A percentile compares a stretch with the other conserved stretches of the same genome.
Conservation (phyloP, 30 jellyfish, hydroid and myxozoan genomes). For the Catostylus mosaicus region DNA sequence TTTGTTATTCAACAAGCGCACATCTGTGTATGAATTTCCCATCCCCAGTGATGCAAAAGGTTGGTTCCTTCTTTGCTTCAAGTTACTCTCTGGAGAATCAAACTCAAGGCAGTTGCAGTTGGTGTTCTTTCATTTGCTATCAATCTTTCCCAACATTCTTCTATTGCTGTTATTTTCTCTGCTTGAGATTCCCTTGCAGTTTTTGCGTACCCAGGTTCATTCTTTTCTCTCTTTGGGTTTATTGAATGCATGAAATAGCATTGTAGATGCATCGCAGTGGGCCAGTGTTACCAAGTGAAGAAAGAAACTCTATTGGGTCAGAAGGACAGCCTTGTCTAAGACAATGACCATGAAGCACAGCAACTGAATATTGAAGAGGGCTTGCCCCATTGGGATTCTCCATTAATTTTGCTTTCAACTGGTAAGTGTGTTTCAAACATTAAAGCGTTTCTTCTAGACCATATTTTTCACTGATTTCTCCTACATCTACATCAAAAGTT, state of each 20-base stretch:
- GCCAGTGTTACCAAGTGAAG: neutral
- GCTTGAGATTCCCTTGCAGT: neutral
- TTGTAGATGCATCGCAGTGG: neutral
- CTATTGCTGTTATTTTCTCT: neutral
- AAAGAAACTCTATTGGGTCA: too few species aligned
- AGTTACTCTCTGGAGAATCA: constrained; percentile 10
- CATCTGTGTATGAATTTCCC: constrained; percentile 5
- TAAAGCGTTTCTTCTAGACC: too few species aligned
- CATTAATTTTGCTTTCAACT: too few species aligned
- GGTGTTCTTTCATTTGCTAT: constrained; percentile 11
- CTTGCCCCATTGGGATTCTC: too few species aligned
- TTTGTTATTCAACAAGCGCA: constrained; percentile 7
- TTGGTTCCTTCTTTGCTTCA: constrained; percentile 13
- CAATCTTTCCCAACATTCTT: constrained; percentile 19
- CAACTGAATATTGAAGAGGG: too few species aligned
- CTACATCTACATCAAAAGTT: too few species aligned
- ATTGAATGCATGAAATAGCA: neutral
- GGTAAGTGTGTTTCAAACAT: too few species aligned
- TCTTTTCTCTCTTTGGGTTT: neutral
- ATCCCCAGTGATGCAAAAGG: neutral
- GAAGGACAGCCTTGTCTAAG: too few species aligned
- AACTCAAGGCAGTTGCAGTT: neutral
- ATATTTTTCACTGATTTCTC: too few species aligned
- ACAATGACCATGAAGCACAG: too few species aligned
- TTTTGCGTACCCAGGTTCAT: neutral